phyloP scores from a whole-genome alignment of 2,113 vertebrate genomes.

The Sphyrna mokarran region DNA sequence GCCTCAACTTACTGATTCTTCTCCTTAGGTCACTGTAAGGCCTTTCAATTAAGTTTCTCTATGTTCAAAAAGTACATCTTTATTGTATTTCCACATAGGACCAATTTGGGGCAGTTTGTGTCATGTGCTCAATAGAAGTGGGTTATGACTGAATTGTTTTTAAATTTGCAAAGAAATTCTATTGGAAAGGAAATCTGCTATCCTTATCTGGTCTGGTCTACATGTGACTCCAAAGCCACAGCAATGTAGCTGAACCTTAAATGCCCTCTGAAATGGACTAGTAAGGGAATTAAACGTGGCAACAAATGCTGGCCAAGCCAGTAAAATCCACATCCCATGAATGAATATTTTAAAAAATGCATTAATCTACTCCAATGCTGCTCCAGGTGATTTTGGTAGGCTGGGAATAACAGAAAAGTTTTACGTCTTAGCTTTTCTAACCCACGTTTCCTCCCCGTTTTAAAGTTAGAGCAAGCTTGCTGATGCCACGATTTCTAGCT shows the following conservation, averaged over 20 bases:
- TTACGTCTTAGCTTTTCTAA: not conserved
- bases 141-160: not conserved
- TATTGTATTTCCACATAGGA: not conserved
- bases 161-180: not conserved
- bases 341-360: no score
- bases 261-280: no score
- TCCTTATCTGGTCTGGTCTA: no score
- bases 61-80: not conserved
- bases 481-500: not conserved
- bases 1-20: not conserved
- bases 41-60: not conserved
- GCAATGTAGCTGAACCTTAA: no score
- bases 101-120: not conserved
- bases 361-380: no score
- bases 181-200: not conserved
- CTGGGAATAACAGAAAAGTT: no score
- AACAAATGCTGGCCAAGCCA: no score
- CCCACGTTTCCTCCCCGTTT: not conserved
- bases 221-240: no score
- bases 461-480: not conserved
- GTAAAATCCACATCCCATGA: no score
- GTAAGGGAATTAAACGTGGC: no score
- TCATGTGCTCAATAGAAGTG: not conserved
- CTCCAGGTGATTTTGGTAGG: not conserved
- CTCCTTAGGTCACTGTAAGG: not conserved